Base-by-base conservation (phyloP, 2,113 vertebrate genomes). In the Tachysurus vachellii region DNA sequence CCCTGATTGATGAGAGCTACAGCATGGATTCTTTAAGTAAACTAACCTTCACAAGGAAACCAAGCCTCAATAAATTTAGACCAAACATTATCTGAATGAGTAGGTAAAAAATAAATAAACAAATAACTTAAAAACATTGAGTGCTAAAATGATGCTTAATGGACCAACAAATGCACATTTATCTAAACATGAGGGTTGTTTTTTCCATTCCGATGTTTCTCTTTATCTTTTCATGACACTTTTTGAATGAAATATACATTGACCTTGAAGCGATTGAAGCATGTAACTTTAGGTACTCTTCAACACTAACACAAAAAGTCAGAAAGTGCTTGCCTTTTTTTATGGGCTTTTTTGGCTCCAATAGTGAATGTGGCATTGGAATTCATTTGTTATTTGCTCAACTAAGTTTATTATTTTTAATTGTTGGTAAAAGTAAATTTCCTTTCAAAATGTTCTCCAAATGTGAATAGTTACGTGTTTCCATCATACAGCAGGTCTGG, bases 181-280 rank as follows among this genome's bases (percentile, higher is more conserved):
- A 1, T 42, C 83, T 84, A 23, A 80, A 88, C 82, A 64, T 44
- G 64, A 75, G 14, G 13, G 44, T 66, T 9, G 5, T 56, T 87
- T 86, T 36, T 76, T 82, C 79, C 77, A 82, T 87, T 54, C 70
- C 82, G 88, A 90, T 86, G 86, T 53, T 84, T 84, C 50, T 82
- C 71, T 81, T 84, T 86, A 88, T 86, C 86, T 81, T 64, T 86
- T 54, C 61, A 31, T 68, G 5, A 47, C 62, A 76, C 70, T 31
- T 81, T 70, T 50, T n/a, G n/a, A 88, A 86, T 89, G 57, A 53
- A 76, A 61, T 86, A 81, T 87, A 80, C 88, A 91, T 83, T 57
- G 87, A 88, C 80, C 83, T 87, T 88, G 87, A 64, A 75, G 83
- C 73, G 62, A 87, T 84, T 76, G 83, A 80, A 91, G 68, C 82